Conservation (phyloP, 2,888 invertebrate genomes). For the Idaea dimidiata region DNA sequence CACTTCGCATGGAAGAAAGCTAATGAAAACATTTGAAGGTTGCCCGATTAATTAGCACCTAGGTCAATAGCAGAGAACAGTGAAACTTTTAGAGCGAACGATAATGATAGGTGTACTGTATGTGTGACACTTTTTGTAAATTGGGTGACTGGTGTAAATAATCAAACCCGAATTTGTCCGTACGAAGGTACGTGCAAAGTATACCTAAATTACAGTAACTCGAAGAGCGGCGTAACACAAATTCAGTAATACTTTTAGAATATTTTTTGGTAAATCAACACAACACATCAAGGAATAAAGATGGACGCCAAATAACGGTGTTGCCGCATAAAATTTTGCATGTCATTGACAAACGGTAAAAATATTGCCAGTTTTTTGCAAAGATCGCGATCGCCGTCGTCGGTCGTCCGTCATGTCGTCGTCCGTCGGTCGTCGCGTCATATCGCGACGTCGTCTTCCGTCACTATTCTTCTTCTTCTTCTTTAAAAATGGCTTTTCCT, state of each 20-base stretch:
- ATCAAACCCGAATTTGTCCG: background rate
- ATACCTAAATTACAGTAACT: background rate
- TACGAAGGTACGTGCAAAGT: background rate
- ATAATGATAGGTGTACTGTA: slow-evolving; percentile 50
- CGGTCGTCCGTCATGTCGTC: too few relatives aligned
- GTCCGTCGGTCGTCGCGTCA: too few relatives aligned
- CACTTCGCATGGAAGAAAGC: slow-evolving; percentile 44
- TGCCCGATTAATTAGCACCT: slow-evolving; percentile 68
- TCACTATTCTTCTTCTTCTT: too few relatives aligned
- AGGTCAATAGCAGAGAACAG: slow-evolving; percentile 74
- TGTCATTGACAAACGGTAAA: slow-evolving; percentile 30
- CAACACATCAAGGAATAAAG: slow-evolving; percentile 78
- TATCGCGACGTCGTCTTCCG: too few relatives aligned
- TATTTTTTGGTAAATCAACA: slow-evolving; percentile 67
- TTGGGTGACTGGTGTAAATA: background rate
- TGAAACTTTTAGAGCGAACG: slow-evolving; percentile 73
- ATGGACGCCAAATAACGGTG: slow-evolving; percentile 77
- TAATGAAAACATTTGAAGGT: slow-evolving; percentile 64
- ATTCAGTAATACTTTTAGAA: slow-evolving; percentile 39
- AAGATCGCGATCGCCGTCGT: background rate
- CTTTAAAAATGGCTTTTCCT: too few relatives aligned
- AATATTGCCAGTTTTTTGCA: slow-evolving; percentile 7
- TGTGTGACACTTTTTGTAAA: slow-evolving; percentile 59
- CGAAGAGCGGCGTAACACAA: background rate
- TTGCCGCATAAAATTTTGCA: slow-evolving; percentile 54